These are phyloP conservation scores for Rhopalosiphum nymphaeae DNA, from an alignment of 2,888 invertebrate species.

Conservation along the genomic window DNA sequence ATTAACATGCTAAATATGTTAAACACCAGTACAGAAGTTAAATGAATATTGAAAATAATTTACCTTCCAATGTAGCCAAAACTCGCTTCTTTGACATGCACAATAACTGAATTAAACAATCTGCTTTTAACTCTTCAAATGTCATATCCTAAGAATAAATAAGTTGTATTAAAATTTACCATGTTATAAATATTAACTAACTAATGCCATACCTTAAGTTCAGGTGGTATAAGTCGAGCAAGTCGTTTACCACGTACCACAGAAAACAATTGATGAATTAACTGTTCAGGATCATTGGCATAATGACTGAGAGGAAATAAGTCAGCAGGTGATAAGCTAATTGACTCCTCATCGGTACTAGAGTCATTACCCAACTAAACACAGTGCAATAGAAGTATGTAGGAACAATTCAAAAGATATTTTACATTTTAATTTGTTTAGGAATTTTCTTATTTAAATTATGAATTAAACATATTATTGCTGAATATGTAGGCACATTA, in stretches of 20 bases:
- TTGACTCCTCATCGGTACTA: conserved; percentile 66
- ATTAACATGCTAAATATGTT: too few relatives aligned
- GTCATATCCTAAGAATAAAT: conserved; percentile 64
- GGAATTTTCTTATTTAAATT: not conserved
- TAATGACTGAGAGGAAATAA: conserved; percentile 68
- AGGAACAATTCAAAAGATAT: not conserved
- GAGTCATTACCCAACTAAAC: conserved; percentile 57
- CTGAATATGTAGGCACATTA: not conserved
- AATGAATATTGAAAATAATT: not conserved
- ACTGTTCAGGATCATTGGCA: conserved; percentile 67
- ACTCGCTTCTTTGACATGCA: conserved; percentile 67
- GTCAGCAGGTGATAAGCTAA: conserved; percentile 65
- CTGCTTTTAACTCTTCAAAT: conserved; percentile 68
- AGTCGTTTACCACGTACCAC: conserved; percentile 67
- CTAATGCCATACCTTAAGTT: conserved; percentile 66
- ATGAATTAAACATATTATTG: not conserved
- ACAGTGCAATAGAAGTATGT: not conserved
- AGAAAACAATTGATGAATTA: conserved; percentile 68
- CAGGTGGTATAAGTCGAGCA: conserved; percentile 67
- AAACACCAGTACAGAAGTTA: not conserved
- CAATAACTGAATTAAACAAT: conserved; percentile 68
- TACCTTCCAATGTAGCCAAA: conserved; percentile 66
- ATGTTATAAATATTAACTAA: not conserved
- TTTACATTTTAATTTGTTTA: not conserved
- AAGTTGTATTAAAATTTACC: not conserved